Percentiles rank a stretch among this genome's conserved stretches.
These are phyloP conservation scores for Pristiophorus japonicus DNA, from an alignment of 2,113 vertebrate genomes.

Conservation along the genomic window DNA sequence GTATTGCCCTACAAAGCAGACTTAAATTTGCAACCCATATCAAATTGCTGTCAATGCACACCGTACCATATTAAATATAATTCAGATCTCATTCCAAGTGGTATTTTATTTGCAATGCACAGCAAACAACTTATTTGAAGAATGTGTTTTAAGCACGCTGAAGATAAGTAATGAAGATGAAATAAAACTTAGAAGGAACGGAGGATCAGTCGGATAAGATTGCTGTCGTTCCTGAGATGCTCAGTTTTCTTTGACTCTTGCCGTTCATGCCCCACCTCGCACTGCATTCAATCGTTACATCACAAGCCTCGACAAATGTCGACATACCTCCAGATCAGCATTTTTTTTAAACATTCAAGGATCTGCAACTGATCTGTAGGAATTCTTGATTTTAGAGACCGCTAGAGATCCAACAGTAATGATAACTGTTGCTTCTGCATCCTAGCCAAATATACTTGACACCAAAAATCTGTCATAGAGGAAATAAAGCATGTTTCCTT, in stretches of 20 bases:
- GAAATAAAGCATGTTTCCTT: neutral
- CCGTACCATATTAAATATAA: neutral
- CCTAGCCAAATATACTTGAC: neutral
- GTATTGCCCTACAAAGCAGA: neutral
- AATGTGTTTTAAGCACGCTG: neutral
- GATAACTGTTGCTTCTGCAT: neutral
- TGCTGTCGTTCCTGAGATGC: neutral
- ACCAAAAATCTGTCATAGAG: neutral
- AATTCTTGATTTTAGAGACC: neutral
- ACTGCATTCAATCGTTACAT: neutral
- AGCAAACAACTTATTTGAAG: neutral
- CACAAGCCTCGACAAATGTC: neutral
- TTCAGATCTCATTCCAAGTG: neutral
- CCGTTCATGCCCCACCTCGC: neutral
- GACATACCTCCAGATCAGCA: neutral
- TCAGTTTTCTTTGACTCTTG: neutral
- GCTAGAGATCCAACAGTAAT: neutral
- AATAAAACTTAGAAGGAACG: neutral
- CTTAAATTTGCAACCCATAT: neutral
- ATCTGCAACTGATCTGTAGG: neutral
- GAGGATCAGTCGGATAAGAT: neutral
- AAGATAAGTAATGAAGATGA: neutral
- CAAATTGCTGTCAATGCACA: neutral
- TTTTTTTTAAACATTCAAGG: neutral
- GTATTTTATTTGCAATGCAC: neutral